A percentile compares a stretch with the other conserved stretches of the same genome.
phyloP scores from a whole-genome alignment of 2,113 vertebrate species.

The Misgurnus mizolepis region DNA sequence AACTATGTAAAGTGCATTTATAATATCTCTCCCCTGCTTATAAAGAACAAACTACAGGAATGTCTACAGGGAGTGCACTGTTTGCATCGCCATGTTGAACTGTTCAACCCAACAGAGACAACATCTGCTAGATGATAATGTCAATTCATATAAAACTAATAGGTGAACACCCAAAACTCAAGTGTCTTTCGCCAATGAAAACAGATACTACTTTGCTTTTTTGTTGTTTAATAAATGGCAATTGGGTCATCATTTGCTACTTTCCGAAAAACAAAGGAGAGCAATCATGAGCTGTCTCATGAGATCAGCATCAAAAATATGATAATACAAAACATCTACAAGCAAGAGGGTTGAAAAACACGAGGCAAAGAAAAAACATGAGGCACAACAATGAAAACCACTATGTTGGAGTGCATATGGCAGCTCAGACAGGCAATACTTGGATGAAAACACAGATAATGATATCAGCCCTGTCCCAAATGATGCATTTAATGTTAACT shows the following conservation, averaged over 20 bases:
- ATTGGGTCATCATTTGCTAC: conserved; percentile 22
- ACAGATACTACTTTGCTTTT: too few species aligned
- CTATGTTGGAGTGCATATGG: background rate
- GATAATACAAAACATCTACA: conserved; percentile 1
- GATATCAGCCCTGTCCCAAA: background rate
- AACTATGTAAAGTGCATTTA: background rate
- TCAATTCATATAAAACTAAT: background rate
- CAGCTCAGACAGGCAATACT: background rate
- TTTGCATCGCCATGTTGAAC: background rate
- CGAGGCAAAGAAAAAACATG: background rate
- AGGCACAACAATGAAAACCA: conserved; percentile 16
- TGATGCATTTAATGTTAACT: background rate
- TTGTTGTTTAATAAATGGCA: background rate
- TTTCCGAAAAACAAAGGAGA: background rate
- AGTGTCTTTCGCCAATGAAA: too few species aligned
- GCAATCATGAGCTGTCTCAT: conserved; percentile 23
- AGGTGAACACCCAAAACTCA: background rate
- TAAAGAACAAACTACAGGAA: background rate
- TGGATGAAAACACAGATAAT: background rate
- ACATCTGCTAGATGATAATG: background rate
- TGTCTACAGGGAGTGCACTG: background rate
- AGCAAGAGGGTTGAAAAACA: background rate
- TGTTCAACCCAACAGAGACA: background rate
- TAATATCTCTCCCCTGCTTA: background rate
- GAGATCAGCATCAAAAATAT: conserved; percentile 31